Evolutionary conservation across 2,797 vertebrate genomes (phyloP), one percentile per base, ranked within the genome.

Genomic region (Peromyscus melanophrys): DNA sequence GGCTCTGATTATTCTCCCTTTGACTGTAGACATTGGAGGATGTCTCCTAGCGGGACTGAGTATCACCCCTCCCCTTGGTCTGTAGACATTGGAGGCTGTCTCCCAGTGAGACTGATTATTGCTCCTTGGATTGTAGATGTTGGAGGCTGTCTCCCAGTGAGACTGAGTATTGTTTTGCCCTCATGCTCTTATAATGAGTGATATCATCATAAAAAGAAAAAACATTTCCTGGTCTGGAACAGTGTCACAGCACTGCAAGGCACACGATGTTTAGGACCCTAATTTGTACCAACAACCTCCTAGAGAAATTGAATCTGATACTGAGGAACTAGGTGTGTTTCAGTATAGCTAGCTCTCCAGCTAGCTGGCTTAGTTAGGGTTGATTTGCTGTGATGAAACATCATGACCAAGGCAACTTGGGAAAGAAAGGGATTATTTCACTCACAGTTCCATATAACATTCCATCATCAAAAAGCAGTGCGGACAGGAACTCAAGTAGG

Each of bases 121-220:
- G 25, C 9, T 1, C 49, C 49, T 52, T 52, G 49, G 49, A 52
- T 52, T 52, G 55, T 90, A 90, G 69, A 90, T 46, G 57, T 89
- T 91, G 73, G 90, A 95, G 6, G 1, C 17, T 97, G 25, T 57
- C 23, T 29, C 1, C 43, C 82, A 92, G 77, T 67, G 71, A n/a
- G 88, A 81, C 52, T 65, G 83, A 76, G 76, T 57, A 69, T 46
- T 25, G 34, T 94, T 92, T 86, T 96, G 52, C 12, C 37, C 81
- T 76, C 87, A 61, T 82, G 67, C 61, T 81, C 52, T 71, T 61
- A 81, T 52, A 89, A 69, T 29, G 34, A 43, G 4, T 92, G 78
- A 75, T 27, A 84, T 69, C 76, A 63, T 65, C 40, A 87, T 78
- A 97, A 88, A 57, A 89, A 85, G 52, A 97, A 87, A 97, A 92